Evolutionary conservation across 2,888 invertebrate species (phyloP), one percentile per base, ranked within the genome.

Genomic region (Petrolisthes cinctipes): DNA sequence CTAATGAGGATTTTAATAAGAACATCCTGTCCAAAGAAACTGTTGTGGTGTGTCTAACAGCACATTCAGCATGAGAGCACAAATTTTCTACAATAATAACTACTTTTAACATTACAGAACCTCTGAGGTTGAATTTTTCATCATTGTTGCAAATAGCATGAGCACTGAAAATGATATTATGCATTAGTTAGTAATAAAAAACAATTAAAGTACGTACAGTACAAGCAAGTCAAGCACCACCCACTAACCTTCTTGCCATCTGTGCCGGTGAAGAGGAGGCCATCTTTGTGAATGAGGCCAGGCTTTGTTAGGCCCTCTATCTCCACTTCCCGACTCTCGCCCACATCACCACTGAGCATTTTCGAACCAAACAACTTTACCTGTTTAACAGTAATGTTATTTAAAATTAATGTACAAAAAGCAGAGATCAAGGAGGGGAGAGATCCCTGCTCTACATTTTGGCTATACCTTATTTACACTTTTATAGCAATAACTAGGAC

Each of bases 341-440:
- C 94, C 23, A 94, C 82, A 92, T 94, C 91, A 92, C 93, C 91
- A 82, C 92, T 92, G 96, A 96, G 97, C 68, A 97, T 92, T 1
- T 94, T 94, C 0, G 98, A 97, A 0, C 97, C 97, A 92, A 96
- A 99, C 75, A 99, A 93, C 66, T 95, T 94, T 0, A 95, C 94
- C 92, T 90, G 14, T 9, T n/a, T n/a, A 23, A 20, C 17, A 75
- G 3, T 3, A 75, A 23, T 20, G 75, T n/a, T 75, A 75, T 9
- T 75, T 14, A 14, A n/a, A 20, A 75, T 9, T n/a, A n/a, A 20
- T 1, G 1, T 17, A 20, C 14, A 75, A 3, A 20, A 75, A 20
- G 20, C n/a, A 20, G 20, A 2, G 23, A n/a, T n/a, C 20, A 6
- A 20, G 20, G 73, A 73, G 7, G 73, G 20, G 73, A 20, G 20